These are phyloP conservation scores for cattle (Bos taurus) DNA, from an alignment of 2,113 vertebrate species.

Conservation along the genomic window DNA sequence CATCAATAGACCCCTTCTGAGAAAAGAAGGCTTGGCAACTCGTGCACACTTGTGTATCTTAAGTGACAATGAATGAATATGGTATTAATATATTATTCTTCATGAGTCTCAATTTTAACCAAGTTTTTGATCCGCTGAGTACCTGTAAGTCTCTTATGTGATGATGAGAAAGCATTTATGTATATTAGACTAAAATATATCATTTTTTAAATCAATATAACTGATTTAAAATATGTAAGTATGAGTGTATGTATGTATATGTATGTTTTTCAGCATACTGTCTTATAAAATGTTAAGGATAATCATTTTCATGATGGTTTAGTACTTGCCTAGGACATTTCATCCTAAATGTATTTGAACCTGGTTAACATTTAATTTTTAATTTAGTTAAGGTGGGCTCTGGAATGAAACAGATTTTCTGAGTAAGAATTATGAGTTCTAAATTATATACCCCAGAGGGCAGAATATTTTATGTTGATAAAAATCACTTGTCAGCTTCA, in stretches of 20 bases:
- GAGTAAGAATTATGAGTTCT: not conserved
- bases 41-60: not conserved
- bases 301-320: not conserved
- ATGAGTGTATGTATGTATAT: not conserved
- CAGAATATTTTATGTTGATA: not conserved
- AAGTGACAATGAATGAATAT: not conserved
- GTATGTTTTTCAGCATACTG: not conserved
- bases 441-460: not conserved
- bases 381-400: not conserved
- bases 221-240: not conserved
- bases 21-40: not conserved
- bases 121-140: not conserved
- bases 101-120: not conserved
- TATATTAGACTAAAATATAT: not conserved
- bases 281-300: not conserved
- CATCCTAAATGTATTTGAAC: not conserved
- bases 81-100: not conserved
- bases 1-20: not conserved
- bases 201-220: not conserved
- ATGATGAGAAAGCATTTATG: not conserved
- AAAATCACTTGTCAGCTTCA: not conserved
- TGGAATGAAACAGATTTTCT: not conserved
- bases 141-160: not conserved
- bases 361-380: not conserved
- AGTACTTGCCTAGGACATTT: not conserved